These are phyloP conservation scores for Tenthredo notha DNA, from an alignment of 2,888 invertebrate genomes.

Conservation along the genomic window DNA sequence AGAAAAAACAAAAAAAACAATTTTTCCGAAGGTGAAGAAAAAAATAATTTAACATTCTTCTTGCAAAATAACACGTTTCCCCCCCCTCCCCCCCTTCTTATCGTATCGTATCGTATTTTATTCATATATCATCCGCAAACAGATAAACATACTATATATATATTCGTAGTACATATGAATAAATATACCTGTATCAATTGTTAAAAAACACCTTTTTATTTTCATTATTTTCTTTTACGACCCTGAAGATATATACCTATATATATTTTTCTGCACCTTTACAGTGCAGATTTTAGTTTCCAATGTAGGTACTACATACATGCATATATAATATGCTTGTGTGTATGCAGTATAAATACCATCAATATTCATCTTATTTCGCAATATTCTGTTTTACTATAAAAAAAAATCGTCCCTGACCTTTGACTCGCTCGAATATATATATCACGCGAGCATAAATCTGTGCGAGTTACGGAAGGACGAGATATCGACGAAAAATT, in stretches of 20 bases:
- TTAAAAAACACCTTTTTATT: neutral
- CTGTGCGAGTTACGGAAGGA: neutral
- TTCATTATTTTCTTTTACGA: neutral
- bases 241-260: slow-evolving; percentile 3
- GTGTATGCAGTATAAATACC: neutral
- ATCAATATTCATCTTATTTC: slow-evolving; percentile 1
- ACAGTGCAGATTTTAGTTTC: neutral
- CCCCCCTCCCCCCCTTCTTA: neutral
- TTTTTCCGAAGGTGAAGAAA: too few species aligned
- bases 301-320: neutral
- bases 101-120: neutral
- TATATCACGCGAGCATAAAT: neutral
- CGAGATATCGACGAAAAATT: neutral
- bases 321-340: neutral
- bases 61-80: neutral
- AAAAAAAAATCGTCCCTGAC: slow-evolving; percentile 21
- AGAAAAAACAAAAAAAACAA: neutral
- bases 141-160: neutral
- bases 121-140: neutral
- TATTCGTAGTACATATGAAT: neutral
- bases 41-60: neutral
- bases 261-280: neutral
- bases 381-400: neutral
- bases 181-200: neutral
- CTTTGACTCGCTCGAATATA: neutral